phyloP scores from a whole-genome alignment of 2,888 invertebrate species.

The Chrysodeixis includens region DNA sequence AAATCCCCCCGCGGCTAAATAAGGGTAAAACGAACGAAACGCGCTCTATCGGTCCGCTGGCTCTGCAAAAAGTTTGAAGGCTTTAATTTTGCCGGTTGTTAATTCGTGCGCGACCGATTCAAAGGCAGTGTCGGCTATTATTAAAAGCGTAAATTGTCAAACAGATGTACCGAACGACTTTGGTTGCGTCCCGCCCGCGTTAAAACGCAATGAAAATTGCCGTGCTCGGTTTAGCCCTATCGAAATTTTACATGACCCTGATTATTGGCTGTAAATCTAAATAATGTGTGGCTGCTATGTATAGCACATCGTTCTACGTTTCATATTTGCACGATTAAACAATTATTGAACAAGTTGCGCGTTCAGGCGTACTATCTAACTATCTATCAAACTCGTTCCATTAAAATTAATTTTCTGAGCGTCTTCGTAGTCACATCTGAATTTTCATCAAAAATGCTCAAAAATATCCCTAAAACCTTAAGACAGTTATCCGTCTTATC shows the following conservation, averaged over 20 bases:
- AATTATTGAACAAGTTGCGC: constrained; percentile 6
- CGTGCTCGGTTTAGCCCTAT: constrained; percentile 63
- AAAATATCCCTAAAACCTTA: background rate
- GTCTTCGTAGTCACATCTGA: background rate
- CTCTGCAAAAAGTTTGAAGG: constrained; percentile 83
- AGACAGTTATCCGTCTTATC: constrained; percentile 46
- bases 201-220: constrained; percentile 82
- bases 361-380: background rate
- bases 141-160: constrained; percentile 89
- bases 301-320: background rate
- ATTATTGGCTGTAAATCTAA: constrained; percentile 49
- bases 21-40: constrained; percentile 67
- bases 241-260: constrained; percentile 58
- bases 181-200: constrained; percentile 75
- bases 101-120: constrained; percentile 86
- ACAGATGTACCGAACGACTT: constrained; percentile 86
- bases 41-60: constrained; percentile 70
- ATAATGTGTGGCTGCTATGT: constrained; percentile 24
- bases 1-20: constrained; percentile 68
- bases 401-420: background rate
- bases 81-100: constrained; percentile 86
- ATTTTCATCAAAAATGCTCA: background rate
- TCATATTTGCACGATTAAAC: constrained; percentile 3
- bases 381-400: background rate
- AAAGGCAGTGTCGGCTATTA: constrained; percentile 85